Base-by-base conservation (phyloP, 2,113 vertebrate genomes). In the Entosphenus tridentatus region DNA sequence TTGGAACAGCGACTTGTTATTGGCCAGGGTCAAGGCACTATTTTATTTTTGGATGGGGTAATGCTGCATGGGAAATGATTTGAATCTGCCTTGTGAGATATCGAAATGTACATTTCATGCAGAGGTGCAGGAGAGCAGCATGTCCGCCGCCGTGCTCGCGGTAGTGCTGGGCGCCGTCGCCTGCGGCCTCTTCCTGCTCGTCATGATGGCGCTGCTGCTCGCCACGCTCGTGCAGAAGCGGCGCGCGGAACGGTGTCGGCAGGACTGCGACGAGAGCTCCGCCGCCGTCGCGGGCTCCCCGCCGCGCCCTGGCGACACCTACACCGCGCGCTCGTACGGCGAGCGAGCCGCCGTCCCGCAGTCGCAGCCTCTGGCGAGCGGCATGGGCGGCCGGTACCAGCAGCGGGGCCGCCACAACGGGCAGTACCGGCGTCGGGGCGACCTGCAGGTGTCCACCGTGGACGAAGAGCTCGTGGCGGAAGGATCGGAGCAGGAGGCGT, bases 141-240 rank as follows among this genome's bases (percentile, higher is more conserved):
- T 21, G 21, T 65, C 62, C 8, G 21, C 21, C 62, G 62, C 62
- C n/a, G n/a, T 65, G 10, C n/a, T 65, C n/a, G 62, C 62, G 21
- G 62, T 65, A 16, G 21, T 65, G n/a, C 62, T 65, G n/a, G 62
- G 62, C 10, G 62, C 62, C 21, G 62, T 65, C 8, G 62, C 62
- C 10, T 65, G 62, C 10, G 62, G 62, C 62, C 62, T 65, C 2
- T 65, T 65, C 62, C 62, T 65, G n/a, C n/a, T 65, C 10, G 62
- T 65, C n/a, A 65, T 65, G 62, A 9, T 65, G n/a, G 10, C 62
- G 10, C 62, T 65, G 21, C n/a, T 65, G 9, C 9, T 11, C n/a
- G 10, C 62, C 62, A 65, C 62, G 8, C n/a, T 65, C n/a, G 62
- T 65, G 62, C 62, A 65, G 62, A 65, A 21, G 21, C n/a, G 62